Conservation (phyloP, 2,888 invertebrate genomes). For the Stenchaetothrips biformis region DNA sequence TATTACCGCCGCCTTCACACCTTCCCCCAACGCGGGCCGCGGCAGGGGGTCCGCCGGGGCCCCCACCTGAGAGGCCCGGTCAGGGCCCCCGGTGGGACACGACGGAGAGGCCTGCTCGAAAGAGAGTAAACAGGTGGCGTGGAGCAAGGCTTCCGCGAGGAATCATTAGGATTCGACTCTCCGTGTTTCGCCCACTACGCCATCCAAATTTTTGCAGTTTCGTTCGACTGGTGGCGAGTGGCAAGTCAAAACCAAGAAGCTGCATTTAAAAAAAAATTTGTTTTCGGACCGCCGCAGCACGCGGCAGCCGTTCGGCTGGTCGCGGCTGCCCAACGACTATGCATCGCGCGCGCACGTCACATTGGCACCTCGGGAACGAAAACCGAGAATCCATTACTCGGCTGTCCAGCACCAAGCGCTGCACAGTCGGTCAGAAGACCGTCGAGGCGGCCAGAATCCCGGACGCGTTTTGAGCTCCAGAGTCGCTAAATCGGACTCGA, state of each 20-base stretch:
- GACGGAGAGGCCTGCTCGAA: no score
- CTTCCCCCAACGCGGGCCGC: neutral
- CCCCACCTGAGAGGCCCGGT: neutral
- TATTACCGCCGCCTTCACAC: slow-evolving; percentile 8
- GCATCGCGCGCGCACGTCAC: neutral
- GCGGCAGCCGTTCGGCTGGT: neutral
- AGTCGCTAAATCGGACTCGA: no score
- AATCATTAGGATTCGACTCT: neutral
- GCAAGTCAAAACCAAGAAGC: no score
- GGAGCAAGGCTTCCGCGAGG: neutral
- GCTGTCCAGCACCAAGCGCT: no score
- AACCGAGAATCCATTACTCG: neutral
- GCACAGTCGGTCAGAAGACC: no score
- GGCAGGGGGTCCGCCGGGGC: neutral
- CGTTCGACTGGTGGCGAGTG: no score
- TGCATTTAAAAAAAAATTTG: no score
- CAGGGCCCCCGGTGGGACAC: neutral
- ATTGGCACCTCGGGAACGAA: neutral
- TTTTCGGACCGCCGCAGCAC: no score
- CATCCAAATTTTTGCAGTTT: no score
- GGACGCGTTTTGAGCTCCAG: no score
- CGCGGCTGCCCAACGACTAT: neutral
- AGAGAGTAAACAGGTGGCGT: neutral
- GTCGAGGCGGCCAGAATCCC: no score
- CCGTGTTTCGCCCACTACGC: no score